Conservation (phyloP, 2,888 invertebrate genomes). For the Apoda limacodes region DNA sequence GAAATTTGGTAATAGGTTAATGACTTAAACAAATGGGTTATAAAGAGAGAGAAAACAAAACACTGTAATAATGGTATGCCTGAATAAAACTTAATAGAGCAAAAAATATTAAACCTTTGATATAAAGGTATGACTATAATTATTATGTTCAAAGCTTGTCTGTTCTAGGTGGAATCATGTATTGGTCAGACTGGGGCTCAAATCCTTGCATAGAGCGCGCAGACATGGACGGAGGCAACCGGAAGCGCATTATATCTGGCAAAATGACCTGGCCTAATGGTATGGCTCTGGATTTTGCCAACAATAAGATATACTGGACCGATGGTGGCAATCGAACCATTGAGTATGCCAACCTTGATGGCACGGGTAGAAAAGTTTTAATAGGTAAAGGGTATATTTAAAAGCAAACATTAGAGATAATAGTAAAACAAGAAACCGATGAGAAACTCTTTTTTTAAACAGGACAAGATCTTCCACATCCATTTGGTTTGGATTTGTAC, state of each 20-base stretch:
- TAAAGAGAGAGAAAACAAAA: no score
- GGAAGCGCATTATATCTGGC: conserved; percentile 72
- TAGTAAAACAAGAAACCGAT: not conserved
- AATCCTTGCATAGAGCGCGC: conserved; percentile 86
- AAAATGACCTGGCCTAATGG: conserved; percentile 90
- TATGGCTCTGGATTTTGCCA: conserved; percentile 81
- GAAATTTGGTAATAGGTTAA: no score
- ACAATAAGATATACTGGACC: conserved; percentile 85
- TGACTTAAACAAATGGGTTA: no score
- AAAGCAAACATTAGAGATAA: not conserved
- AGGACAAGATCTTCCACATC: conserved; percentile 78
- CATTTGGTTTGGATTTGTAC: conserved; percentile 84
- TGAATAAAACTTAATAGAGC: no score
- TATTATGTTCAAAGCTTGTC: no score
- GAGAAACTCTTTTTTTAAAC: conserved; percentile 13
- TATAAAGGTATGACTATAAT: no score
- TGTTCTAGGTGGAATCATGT: conserved; percentile 78
- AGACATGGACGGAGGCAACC: conserved; percentile 85
- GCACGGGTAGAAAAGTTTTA: conserved; percentile 74
- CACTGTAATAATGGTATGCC: no score
- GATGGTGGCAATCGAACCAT: conserved; percentile 85
- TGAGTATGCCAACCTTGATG: conserved; percentile 84
- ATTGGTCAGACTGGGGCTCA: conserved; percentile 93
- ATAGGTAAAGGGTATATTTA: conserved; percentile 72
- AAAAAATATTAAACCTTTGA: no score